Conservation (phyloP, 2,797 vertebrate genomes). For the Naso thynnoides region DNA sequence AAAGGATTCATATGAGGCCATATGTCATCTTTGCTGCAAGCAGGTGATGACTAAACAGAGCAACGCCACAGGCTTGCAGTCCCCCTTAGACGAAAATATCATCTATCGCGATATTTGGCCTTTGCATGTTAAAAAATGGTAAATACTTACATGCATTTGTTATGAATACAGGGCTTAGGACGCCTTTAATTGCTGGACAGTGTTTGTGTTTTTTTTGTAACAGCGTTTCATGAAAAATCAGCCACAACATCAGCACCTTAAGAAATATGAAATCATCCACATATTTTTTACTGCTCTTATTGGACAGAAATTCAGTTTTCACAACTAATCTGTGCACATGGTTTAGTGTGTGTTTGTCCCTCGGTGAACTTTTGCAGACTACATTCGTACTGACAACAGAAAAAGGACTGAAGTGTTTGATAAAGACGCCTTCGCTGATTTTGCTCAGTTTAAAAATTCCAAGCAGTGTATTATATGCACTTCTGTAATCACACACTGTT, state of each 20-base stretch:
- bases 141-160: not conserved
- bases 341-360: constrained; percentile 16
- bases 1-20: too few species aligned
- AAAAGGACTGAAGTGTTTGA: constrained; percentile 28
- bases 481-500: constrained; percentile 62
- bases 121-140: constrained; percentile 31
- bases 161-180: not conserved
- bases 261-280: constrained; percentile 7
- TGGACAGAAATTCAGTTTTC: not conserved
- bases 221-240: not conserved
- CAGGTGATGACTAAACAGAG: too few species aligned
- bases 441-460: constrained; percentile 37
- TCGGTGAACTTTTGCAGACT: constrained; percentile 20
- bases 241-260: not conserved
- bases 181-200: not conserved
- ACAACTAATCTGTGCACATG: constrained; percentile 12
- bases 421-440: constrained; percentile 38
- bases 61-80: too few species aligned
- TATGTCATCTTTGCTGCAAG: too few species aligned
- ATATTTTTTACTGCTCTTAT: not conserved
- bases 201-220: not conserved
- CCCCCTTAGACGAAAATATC: too few species aligned
- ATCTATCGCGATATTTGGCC: too few species aligned
- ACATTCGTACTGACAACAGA: constrained; percentile 24
- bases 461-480: constrained; percentile 39